phyloP scores from a whole-genome alignment of 2,888 invertebrate species.

The Lathronympha strigana region DNA sequence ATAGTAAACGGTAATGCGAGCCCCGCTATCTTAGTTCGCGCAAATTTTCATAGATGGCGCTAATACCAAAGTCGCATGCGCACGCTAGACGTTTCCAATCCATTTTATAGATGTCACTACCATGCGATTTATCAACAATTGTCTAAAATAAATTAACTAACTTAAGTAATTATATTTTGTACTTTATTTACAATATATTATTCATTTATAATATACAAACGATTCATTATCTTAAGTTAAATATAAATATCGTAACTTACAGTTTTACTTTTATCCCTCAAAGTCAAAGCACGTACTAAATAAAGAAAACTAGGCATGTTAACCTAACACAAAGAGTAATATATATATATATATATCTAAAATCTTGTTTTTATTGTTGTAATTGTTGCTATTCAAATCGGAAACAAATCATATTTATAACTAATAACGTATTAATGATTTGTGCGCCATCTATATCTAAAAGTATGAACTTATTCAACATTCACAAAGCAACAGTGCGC shows the following conservation, averaged over 20 bases:
- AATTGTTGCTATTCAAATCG: too few relatives aligned
- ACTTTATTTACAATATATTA: too few relatives aligned
- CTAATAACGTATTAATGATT: too few relatives aligned
- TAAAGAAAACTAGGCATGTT: too few relatives aligned
- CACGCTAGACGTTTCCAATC: constrained; percentile 18
- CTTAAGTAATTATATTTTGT: background rate
- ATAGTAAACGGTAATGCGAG: background rate
- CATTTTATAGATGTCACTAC: constrained; percentile 42
- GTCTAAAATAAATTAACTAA: background rate
- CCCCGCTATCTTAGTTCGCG: constrained; percentile 26
- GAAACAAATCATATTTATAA: background rate
- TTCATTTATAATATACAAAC: too few relatives aligned
- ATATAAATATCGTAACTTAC: too few relatives aligned
- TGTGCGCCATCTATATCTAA: constrained; percentile 11
- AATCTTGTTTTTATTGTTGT: too few relatives aligned
- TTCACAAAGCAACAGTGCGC: background rate
- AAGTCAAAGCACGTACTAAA: too few relatives aligned
- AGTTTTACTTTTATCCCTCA: too few relatives aligned
- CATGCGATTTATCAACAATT: background rate
- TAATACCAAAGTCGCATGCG: constrained; percentile 45
- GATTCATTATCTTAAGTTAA: too few relatives aligned
- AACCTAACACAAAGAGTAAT: too few relatives aligned
- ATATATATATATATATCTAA: too few relatives aligned
- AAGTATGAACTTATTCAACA: background rate
- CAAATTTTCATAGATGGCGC: constrained; percentile 49